Percentiles rank a stretch among this genome's conserved stretches.
phyloP scores from a whole-genome alignment of 1,140 invertebrate genomes.

The Mycetomoellerius zeteki region DNA sequence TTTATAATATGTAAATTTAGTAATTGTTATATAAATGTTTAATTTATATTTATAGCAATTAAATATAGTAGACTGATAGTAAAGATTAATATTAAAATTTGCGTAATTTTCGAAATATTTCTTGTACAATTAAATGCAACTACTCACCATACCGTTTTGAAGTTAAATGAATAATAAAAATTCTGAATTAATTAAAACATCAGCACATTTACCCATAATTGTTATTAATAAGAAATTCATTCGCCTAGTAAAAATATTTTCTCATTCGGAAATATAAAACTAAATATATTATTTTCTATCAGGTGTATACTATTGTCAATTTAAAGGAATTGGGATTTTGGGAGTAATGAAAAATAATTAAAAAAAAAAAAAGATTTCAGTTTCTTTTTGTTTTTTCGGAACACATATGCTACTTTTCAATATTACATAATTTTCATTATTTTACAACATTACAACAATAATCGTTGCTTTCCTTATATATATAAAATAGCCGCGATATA shows the following conservation, averaged over 20 bases:
- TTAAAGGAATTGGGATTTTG: conserved; percentile 68
- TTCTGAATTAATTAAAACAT: not conserved
- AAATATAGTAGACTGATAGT: not conserved
- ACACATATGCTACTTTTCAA: conserved; percentile 45
- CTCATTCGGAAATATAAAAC: conserved; percentile 63
- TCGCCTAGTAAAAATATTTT: conserved; percentile 54
- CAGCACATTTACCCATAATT: conserved; percentile 28
- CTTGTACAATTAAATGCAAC: not conserved
- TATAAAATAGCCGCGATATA: conserved; percentile 22
- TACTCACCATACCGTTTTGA: conserved; percentile 54
- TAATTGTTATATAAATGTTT: not conserved
- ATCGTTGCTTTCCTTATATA: conserved; percentile 34
- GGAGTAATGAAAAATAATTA: conserved; percentile 73
- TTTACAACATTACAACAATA: conserved; percentile 37
- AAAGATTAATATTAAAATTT: conserved; percentile 8
- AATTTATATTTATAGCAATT: conserved; percentile 10
- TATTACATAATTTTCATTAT: conserved; percentile 57
- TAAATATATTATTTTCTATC: conserved; percentile 64
- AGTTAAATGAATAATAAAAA: conserved; percentile 40
- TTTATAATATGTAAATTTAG: not conserved
- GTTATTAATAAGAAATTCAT: conserved; percentile 39
- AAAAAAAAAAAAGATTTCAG: conserved; percentile 70
- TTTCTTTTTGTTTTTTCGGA: conserved; percentile 53
- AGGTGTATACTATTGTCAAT: conserved; percentile 71
- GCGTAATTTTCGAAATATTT: not conserved